phyloP scores from a whole-genome alignment of 2,888 invertebrate species.

The Amaurobius ferox region DNA sequence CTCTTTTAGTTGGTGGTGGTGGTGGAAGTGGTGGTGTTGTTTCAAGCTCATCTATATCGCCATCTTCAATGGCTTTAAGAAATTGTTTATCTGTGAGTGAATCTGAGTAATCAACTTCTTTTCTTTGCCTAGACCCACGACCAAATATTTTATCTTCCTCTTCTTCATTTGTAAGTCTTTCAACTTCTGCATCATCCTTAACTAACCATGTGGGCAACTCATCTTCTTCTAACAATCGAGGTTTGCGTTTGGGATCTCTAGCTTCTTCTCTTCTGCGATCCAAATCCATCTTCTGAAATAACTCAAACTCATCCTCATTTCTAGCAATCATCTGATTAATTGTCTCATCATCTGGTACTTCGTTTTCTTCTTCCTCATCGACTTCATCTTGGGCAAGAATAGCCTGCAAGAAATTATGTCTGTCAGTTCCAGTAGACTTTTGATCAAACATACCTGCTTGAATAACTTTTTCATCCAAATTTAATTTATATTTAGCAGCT shows the following conservation, averaged over 20 bases:
- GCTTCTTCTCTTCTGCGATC: slow-evolving; percentile 89
- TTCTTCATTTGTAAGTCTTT: slow-evolving; percentile 81
- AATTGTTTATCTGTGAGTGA: slow-evolving; percentile 98
- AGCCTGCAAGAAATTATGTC: slow-evolving; percentile 95
- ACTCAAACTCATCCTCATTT: slow-evolving; percentile 94
- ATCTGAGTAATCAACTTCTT: slow-evolving; percentile 98
- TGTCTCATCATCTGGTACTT: slow-evolving; percentile 98
- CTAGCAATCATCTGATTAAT: slow-evolving; percentile 99
- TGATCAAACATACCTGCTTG: slow-evolving; percentile 99
- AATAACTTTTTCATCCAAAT: slow-evolving; percentile 99
- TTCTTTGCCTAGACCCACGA: slow-evolving; percentile 93
- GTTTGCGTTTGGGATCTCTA: slow-evolving; percentile 85
- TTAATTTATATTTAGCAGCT: slow-evolving; percentile 97
- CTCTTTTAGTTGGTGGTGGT: neutral
- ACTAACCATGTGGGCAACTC: slow-evolving; percentile 97
- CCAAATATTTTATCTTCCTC: slow-evolving; percentile 89
- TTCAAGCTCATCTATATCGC: slow-evolving; percentile 78
- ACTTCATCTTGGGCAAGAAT: slow-evolving; percentile 96
- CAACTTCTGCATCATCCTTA: slow-evolving; percentile 90
- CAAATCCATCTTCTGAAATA: slow-evolving; percentile 90
- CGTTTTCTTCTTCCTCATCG: slow-evolving; percentile 96
- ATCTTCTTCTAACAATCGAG: slow-evolving; percentile 92
- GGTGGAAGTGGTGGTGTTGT: too few species aligned
- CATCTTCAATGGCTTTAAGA: slow-evolving; percentile 84
- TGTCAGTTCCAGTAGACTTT: slow-evolving; percentile 96